Conservation (phyloP, 2,888 invertebrate genomes). For the Adineta ricciae region DNA sequence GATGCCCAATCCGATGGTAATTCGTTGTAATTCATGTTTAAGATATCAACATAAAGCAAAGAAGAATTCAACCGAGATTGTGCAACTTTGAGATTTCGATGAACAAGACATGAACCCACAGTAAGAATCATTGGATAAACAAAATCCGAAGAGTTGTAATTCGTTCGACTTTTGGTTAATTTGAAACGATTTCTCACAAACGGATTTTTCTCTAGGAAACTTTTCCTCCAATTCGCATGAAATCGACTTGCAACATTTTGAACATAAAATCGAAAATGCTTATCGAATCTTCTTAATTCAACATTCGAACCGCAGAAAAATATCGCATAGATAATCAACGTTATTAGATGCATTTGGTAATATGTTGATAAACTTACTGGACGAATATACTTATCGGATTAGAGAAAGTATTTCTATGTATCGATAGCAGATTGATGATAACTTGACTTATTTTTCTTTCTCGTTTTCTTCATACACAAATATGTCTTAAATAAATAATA, state of each 20-base stretch:
- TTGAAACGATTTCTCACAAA: slow-evolving; percentile 11
- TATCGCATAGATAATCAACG: neutral
- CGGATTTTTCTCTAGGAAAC: neutral
- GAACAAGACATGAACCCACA: neutral
- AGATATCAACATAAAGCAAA: slow-evolving; percentile 8
- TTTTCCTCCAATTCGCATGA: neutral
- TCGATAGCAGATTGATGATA: neutral
- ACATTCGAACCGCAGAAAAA: neutral
- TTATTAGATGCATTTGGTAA: neutral
- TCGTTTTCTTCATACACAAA: neutral
- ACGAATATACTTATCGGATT: no score
- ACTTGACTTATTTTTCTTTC: neutral
- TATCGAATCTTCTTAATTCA: neutral
- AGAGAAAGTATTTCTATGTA: neutral
- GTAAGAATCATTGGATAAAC: slow-evolving; percentile 9
- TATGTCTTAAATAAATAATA: neutral
- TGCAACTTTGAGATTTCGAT: slow-evolving; percentile 3
- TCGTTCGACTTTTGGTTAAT: neutral
- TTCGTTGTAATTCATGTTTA: slow-evolving; percentile 5
- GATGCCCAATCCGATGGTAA: neutral
- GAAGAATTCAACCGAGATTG: neutral
- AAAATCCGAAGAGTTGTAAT: neutral
- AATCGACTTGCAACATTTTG: neutral
- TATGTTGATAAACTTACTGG: no score
- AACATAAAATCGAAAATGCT: neutral